These are phyloP conservation scores for Lycaon pictus DNA, from an alignment of 2,113 vertebrate species.

Conservation along the genomic window DNA sequence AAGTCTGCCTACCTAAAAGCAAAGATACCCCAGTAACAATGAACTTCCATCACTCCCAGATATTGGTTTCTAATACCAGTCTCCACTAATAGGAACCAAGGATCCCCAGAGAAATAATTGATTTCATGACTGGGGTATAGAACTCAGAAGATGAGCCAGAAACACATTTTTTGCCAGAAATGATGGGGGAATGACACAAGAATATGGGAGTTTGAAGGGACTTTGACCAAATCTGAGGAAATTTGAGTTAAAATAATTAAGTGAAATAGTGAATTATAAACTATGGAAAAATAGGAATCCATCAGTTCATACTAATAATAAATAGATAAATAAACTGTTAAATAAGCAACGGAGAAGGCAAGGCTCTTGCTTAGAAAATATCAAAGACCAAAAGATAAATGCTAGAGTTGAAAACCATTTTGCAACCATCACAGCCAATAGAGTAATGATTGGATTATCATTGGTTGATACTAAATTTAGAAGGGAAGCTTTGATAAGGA, in stretches of 20 bases:
- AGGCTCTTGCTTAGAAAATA: not conserved
- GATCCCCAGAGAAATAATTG: not conserved
- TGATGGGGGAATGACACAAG: not conserved
- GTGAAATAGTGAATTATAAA: conserved; percentile 12
- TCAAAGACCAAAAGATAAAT: not conserved
- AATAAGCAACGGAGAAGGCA: not conserved
- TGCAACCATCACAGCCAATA: not conserved
- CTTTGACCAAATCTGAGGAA: not conserved
- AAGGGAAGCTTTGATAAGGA: not conserved
- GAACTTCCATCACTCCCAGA: not conserved
- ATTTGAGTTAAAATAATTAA: not conserved
- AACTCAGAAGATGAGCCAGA: not conserved
- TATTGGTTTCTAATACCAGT: not conserved
- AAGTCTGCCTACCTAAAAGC: not conserved
- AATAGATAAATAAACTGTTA: not conserved
- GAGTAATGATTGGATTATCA: not conserved
- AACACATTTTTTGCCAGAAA: not conserved
- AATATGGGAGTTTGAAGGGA: not conserved
- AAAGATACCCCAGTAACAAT: not conserved
- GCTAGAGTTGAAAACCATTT: not conserved
- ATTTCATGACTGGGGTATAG: not conserved
- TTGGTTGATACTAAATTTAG: not conserved
- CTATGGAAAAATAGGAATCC: not conserved
- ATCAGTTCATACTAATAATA: not conserved
- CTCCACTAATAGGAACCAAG: not conserved